phyloP scores from a whole-genome alignment of 2,113 vertebrate species.

The Okapia johnstoni region DNA sequence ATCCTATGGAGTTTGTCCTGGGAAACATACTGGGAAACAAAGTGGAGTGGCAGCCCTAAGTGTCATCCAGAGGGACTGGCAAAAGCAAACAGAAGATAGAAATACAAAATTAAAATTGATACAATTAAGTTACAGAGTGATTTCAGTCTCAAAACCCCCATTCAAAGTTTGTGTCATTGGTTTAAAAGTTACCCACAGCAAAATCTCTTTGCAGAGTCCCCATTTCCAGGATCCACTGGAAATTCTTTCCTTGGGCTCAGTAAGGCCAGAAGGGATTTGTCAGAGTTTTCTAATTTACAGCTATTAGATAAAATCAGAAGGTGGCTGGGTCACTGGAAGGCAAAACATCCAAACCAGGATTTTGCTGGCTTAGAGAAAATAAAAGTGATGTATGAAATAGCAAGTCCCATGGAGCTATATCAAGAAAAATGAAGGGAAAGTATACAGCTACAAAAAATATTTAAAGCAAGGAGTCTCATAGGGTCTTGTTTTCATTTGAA shows the following conservation, averaged over 20 bases:
- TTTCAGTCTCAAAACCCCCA: conserved; percentile 50
- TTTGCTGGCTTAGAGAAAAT: conserved; percentile 62
- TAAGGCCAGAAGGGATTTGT: conserved; percentile 44
- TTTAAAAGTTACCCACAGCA: conserved; percentile 52
- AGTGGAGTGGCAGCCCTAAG: background rate
- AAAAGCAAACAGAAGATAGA: conserved; percentile 58
- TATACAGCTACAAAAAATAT: background rate
- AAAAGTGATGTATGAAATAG: conserved; percentile 49
- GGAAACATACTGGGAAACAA: conserved; percentile 56
- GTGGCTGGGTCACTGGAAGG: conserved; percentile 52
- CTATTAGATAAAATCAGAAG: conserved; percentile 65
- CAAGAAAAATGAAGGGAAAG: conserved; percentile 30
- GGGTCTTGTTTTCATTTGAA: conserved; percentile 56
- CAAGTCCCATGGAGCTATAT: background rate
- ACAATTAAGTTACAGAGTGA: conserved; percentile 60
- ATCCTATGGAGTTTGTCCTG: conserved; percentile 60
- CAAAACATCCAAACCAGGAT: conserved; percentile 27
- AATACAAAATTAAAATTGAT: conserved; percentile 67
- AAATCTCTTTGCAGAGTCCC: conserved; percentile 37
- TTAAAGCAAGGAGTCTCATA: conserved; percentile 32
- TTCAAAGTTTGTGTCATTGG: conserved; percentile 31
- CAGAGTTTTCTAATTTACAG: conserved; percentile 59
- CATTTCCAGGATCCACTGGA: conserved; percentile 21
- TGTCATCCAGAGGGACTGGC: background rate
- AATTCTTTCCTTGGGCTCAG: conserved; percentile 51